phyloP scores from a whole-genome alignment of 2,113 vertebrate species.

The Miniopterus natalensis region DNA sequence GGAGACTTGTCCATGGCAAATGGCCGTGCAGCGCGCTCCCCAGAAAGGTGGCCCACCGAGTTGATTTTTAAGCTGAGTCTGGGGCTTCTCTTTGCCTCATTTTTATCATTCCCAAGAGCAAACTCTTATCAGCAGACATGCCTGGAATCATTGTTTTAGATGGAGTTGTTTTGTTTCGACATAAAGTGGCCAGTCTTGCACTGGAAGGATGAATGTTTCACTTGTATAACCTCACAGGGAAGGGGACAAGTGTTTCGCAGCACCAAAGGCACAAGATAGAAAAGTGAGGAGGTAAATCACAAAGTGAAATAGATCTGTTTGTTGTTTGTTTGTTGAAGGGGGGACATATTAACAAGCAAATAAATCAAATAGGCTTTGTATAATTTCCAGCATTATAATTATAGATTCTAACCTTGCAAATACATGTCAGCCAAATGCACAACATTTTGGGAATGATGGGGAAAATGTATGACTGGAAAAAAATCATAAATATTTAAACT shows the following conservation, averaged over 20 bases:
- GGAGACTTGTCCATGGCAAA: not conserved
- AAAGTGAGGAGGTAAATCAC: slow-evolving; percentile 24
- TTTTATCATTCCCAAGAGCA: not conserved
- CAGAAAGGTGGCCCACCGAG: too few relatives aligned
- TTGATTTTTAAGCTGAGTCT: not conserved
- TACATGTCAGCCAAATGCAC: slow-evolving; percentile 77
- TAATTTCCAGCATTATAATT: slow-evolving; percentile 76
- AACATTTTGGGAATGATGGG: slow-evolving; percentile 75
- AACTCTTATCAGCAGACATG: not conserved
- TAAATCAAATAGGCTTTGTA: slow-evolving; percentile 68
- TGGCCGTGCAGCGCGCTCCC: not conserved
- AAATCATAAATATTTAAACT: slow-evolving; percentile 72
- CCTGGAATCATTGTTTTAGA: not conserved
- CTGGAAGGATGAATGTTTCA: slow-evolving; percentile 27
- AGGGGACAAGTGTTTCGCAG: slow-evolving; percentile 58
- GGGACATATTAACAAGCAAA: slow-evolving; percentile 55
- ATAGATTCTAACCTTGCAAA: slow-evolving; percentile 76
- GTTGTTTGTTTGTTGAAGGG: not conserved
- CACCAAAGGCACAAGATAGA: not conserved
- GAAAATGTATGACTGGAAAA: slow-evolving; percentile 75
- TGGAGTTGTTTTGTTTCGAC: not conserved
- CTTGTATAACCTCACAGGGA: not conserved
- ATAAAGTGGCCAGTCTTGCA: not conserved
- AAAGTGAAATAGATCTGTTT: slow-evolving; percentile 53
- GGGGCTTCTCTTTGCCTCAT: slow-evolving; percentile 8